phyloP scores from a whole-genome alignment of 2,888 invertebrate species.

The Mechanitis mazaeus region DNA sequence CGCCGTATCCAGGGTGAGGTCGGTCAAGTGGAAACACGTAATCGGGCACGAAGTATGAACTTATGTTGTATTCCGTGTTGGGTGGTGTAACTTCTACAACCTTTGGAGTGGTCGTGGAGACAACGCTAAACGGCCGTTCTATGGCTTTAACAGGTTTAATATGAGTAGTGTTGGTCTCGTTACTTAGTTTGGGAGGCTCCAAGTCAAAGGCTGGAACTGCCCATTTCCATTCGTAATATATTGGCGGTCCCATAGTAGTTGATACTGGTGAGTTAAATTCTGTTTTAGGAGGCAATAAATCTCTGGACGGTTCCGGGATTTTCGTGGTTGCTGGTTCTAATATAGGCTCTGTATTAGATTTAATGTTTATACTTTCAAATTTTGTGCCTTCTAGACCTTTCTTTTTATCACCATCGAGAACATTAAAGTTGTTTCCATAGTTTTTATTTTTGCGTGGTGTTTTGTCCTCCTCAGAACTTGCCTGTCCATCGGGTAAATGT shows the following conservation, averaged over 20 bases:
- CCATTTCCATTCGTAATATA: constrained; percentile 82
- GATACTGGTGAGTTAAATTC: constrained; percentile 56
- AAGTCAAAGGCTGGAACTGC: constrained; percentile 78
- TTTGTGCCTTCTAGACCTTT: constrained; percentile 45
- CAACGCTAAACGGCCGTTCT: constrained; percentile 54
- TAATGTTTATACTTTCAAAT: constrained; percentile 52
- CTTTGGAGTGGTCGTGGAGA: constrained; percentile 51
- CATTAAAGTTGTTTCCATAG: constrained; percentile 48
- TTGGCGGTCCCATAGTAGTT: constrained; percentile 78
- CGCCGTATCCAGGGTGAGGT: constrained; percentile 76
- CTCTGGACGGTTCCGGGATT: constrained; percentile 46
- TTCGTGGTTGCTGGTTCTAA: constrained; percentile 23
- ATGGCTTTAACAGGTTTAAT: constrained; percentile 43
- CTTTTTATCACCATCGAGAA: constrained; percentile 44
- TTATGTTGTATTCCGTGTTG: constrained; percentile 75
- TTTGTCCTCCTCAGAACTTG: constrained; percentile 60
- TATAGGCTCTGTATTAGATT: constrained; percentile 37
- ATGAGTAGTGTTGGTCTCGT: constrained; percentile 47
- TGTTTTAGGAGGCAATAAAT: constrained; percentile 74
- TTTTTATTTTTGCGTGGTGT: constrained; percentile 53
- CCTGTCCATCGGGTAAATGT: constrained; percentile 58
- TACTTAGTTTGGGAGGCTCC: constrained; percentile 70
- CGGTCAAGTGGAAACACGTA: constrained; percentile 78
- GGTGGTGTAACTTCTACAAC: constrained; percentile 43
- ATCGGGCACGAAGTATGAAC: constrained; percentile 78